phyloP scores from a whole-genome alignment of 2,113 vertebrate genomes.

The Peromyscus polionotus region DNA sequence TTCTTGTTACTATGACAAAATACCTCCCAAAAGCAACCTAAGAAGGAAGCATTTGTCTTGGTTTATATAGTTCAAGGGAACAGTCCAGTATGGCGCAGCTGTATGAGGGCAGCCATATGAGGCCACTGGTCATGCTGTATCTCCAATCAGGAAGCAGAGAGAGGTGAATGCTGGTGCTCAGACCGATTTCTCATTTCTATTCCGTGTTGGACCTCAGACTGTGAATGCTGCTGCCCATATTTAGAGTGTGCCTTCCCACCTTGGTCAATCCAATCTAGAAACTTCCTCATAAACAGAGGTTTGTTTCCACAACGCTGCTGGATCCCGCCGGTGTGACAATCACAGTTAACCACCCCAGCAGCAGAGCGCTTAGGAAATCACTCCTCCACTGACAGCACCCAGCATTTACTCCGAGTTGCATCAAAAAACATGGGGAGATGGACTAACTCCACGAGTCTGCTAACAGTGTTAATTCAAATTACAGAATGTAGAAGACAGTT shows the following conservation, averaged over 20 bases:
- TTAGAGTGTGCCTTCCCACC: not conserved
- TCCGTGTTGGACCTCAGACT: not conserved
- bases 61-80: not conserved
- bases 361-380: constrained; percentile 92
- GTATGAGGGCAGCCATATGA: too few species aligned
- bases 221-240: not conserved
- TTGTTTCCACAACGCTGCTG: not conserved
- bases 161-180: not conserved
- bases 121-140: not conserved
- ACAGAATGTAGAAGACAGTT: constrained; percentile 89
- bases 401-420: constrained; percentile 93
- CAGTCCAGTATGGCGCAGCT: not conserved
- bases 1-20: not conserved
- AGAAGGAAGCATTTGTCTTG: not conserved
- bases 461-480: constrained; percentile 90
- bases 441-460: constrained; percentile 90
- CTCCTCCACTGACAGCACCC: constrained; percentile 89
- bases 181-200: not conserved
- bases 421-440: constrained; percentile 91
- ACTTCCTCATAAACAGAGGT: not conserved
- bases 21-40: not conserved
- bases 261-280: not conserved
- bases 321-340: not conserved
- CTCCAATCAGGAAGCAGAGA: not conserved
- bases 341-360: constrained; percentile 64